phyloP scores from a whole-genome alignment of 2,888 invertebrate species.

The Eurytoma adleriae region DNA sequence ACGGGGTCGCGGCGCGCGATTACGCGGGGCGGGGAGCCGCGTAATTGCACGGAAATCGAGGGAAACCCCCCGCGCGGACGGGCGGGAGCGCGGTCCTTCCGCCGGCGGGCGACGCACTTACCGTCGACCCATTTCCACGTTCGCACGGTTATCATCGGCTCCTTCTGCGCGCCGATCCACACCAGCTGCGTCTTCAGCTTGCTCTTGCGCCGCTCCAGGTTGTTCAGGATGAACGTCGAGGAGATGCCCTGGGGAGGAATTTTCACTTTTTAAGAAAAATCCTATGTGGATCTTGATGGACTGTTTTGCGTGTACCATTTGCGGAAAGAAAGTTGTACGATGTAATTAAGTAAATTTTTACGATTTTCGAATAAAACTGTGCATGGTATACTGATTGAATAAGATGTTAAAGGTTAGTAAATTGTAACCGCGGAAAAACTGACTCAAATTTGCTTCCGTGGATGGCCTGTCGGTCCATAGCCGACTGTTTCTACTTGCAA shows the following conservation, averaged over 20 bases:
- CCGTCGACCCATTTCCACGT: slow-evolving; percentile 95
- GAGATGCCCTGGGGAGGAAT: slow-evolving; percentile 78
- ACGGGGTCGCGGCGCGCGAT: too few relatives aligned
- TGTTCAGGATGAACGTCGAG: slow-evolving; percentile 84
- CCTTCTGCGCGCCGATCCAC: slow-evolving; percentile 94
- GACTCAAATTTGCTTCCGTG: too few relatives aligned
- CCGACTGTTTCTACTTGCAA: neutral
- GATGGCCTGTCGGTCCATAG: neutral
- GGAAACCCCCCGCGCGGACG: neutral
- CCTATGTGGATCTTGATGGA: too few relatives aligned
- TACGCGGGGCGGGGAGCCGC: too few relatives aligned
- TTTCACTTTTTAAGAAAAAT: too few relatives aligned
- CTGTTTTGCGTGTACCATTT: too few relatives aligned
- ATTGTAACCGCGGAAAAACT: too few relatives aligned
- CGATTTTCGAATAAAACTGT: too few relatives aligned
- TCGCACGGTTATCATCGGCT: slow-evolving; percentile 87
- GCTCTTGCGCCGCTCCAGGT: slow-evolving; percentile 87
- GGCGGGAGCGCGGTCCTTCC: too few relatives aligned
- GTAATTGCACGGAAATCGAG: too few relatives aligned
- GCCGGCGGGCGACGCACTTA: slow-evolving; percentile 68
- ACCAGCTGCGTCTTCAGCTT: slow-evolving; percentile 90
- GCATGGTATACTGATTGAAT: too few relatives aligned
- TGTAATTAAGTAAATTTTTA: neutral
- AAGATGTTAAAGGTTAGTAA: too few relatives aligned
- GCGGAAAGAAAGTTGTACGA: neutral